Base-by-base conservation (phyloP, 2,113 vertebrate genomes). In the Corvus hawaiiensis region DNA sequence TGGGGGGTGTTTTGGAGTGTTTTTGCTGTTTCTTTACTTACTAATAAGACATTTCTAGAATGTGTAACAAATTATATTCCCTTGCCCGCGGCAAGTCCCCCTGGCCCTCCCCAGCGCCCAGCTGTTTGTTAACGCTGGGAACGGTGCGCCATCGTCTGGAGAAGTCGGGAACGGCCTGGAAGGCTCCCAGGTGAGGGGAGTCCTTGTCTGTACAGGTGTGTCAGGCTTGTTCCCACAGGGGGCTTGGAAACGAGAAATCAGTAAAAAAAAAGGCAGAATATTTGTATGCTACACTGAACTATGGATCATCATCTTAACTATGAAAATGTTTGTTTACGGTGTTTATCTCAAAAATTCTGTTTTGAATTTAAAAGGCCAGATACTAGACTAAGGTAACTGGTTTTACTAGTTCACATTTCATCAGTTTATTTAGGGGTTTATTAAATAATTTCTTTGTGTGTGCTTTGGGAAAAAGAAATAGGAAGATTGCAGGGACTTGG, bases 21-120 rank as follows among this genome's bases (percentile, higher is more conserved):
- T 11, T 49, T 69, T 21, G 4, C 23, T 39, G 54, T 43, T 64
- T 35, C 54, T 84, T 51, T 27, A 17, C 16, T 48, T 46, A 14
- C 23, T 39, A 20, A 32, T n/a, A 33, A 46, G 51, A 15, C 11
- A 3, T 33, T 62, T 74, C 24, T 23, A 43, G 76, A 49, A 12
- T 2, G 39, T 37, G 26, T 4, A 6, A 37, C 9, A 8, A n/a
- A 77, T 27, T 12, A 0, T 0, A 11, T 32, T 80, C 9, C 5
- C 39, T 17, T 10, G 48, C 7, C 13, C 4, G 13, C 1, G 0
- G 11, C 12, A 12, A 43, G 32, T 23, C 13, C 24, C 66, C 5
- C 0, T 1, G 23, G n/a, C 37, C 54, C 11, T 0, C 3, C 15
- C 3, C 7, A 0, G 20, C 5, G 0, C 32, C 0, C 11, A 7